Base-by-base conservation (phyloP, 2,888 invertebrate genomes). In the Cyrtodaria siliqua region DNA sequence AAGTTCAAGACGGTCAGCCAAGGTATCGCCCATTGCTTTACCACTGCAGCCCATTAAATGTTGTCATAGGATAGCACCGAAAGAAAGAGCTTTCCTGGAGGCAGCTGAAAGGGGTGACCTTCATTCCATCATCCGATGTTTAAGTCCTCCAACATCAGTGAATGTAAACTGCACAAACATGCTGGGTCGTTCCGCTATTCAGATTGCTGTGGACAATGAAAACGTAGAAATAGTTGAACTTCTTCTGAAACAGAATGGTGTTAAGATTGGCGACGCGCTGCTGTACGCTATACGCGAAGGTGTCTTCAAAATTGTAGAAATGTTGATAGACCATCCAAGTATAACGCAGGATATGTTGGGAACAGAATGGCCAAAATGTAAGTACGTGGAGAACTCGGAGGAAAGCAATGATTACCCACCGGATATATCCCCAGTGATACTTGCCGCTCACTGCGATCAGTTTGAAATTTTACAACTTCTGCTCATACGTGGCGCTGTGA, bases 391-490 rank as follows among this genome's bases (percentile, higher is more conserved):
- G 3, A 70, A 78, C 33, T 55, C 75, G 18, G 92, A 94, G 56
- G 94, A 94, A 71, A 93, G 93, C 62, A 93, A 93, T 20, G 94
- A 94, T 86, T 94, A 94, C 82, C 93, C 94, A 1, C 93, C 93
- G 0, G 94, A 94, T 75, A 93, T 94, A 55, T 93, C 93, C 0
- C 94, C 94, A 0, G 91, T 94, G 62, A 94, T 94, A 67, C 89
- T 94, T 24, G 94, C 94, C 2, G 93, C 94, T 12, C 94, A 94
- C 78, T 93, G 94, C 87, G 94, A 94, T 86, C 94, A 94, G 89
- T 94, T 94, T 86, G 94, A 94, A 86, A 94, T 94, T 70, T 91
- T 94, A 3, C 94, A 94, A 87, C 92, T 94, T 86, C 90, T 94
- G 49, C 86, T 94, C 55, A 91, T 93, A 8, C 91, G 93, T 40